Conservation (phyloP, 2,113 vertebrate species). For the Holacanthus passer region DNA sequence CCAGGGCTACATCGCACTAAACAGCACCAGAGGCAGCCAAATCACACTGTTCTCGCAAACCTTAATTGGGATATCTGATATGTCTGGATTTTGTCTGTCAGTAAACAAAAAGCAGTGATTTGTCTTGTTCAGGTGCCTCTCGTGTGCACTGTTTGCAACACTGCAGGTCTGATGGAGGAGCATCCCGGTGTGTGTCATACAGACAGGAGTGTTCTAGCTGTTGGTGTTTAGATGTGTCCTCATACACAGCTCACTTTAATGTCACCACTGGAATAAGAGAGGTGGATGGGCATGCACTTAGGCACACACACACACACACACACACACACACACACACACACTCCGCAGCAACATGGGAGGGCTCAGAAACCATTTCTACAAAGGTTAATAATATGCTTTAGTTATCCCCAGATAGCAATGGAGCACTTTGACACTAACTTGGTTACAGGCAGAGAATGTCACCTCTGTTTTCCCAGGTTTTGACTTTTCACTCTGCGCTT, state of each 20-base stretch:
- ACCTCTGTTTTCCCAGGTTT: constrained; percentile 62
- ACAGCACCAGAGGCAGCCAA: constrained; percentile 31
- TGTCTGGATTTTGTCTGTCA: not conserved
- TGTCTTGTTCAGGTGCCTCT: constrained; percentile 8
- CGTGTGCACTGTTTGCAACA: not conserved
- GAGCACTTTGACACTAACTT: constrained; percentile 52
- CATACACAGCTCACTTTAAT: constrained; percentile 11
- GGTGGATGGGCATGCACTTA: constrained; percentile 5
- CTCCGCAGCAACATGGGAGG: constrained; percentile 10
- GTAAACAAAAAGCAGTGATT: constrained; percentile 35
- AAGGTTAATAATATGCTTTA: constrained; percentile 77
- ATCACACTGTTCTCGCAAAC: constrained; percentile 37
- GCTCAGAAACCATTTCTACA: constrained; percentile 45
- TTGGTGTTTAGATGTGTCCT: not conserved
- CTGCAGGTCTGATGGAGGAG: constrained; percentile 4
- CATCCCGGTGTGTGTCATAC: not conserved
- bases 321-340: not conserved
- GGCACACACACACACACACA: constrained; percentile 7
- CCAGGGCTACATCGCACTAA: constrained; percentile 49
- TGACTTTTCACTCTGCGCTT: constrained; percentile 48
- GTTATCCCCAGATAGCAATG: constrained; percentile 48
- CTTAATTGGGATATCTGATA: constrained; percentile 61
- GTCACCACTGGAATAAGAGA: constrained; percentile 4
- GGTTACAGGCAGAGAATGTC: constrained; percentile 63
- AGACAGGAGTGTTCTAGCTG: not conserved